Evolutionary conservation across 2,888 invertebrate species (phyloP).

Genomic region (Pristionchus exspectatus): DNA sequence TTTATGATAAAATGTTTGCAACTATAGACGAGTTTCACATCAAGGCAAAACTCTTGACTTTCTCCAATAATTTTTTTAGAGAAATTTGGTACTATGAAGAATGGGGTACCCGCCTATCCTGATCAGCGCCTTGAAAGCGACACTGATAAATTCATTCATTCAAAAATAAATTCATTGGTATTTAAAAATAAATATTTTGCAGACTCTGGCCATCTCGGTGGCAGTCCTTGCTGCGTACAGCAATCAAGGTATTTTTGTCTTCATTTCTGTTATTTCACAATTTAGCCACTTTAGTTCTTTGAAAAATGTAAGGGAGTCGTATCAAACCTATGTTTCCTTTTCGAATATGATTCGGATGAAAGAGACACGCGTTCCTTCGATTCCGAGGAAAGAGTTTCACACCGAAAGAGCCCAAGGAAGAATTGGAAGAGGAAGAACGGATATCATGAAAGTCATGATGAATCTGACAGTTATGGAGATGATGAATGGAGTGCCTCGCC

Average conservation of each 20-base stretch:
- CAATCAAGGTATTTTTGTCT: background rate
- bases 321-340: background rate
- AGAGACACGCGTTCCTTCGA: background rate
- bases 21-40: background rate
- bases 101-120: too few species aligned
- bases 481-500: background rate
- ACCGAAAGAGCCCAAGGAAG: background rate
- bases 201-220: background rate
- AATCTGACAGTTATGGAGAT: background rate
- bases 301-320: background rate
- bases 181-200: background rate
- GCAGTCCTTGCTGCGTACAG: background rate
- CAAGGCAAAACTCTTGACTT: background rate
- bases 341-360: background rate
- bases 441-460: background rate
- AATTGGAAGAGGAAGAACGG: too few species aligned
- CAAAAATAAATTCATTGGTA: too few species aligned
- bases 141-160: too few species aligned
- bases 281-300: too few species aligned
- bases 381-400: too few species aligned
- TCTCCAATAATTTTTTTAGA: background rate
- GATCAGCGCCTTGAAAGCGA: too few species aligned
- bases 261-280: too few species aligned
- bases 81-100: too few species aligned
- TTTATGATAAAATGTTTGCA: too few species aligned